These are phyloP conservation scores for Mormyrus proboscirostris DNA, from an alignment of 2,797 vertebrate genomes.

Conservation along the genomic window DNA sequence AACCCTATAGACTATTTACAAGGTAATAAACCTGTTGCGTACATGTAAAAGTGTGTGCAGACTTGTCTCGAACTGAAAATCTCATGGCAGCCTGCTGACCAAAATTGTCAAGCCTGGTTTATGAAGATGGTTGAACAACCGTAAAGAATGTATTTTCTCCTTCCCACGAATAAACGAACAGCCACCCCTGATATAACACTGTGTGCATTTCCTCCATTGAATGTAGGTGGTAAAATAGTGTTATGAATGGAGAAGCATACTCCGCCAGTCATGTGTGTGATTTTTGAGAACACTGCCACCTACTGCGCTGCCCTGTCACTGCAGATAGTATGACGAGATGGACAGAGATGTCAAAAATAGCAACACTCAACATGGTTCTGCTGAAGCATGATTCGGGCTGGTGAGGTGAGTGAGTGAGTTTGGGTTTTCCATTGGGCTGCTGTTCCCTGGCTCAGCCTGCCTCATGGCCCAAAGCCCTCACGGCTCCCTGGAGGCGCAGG, in stretches of 20 bases:
- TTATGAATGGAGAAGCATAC: background rate
- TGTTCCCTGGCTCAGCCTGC: background rate
- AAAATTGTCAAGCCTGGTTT: background rate
- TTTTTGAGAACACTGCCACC: background rate
- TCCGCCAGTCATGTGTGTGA: background rate
- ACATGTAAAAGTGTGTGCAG: background rate
- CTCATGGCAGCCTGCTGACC: background rate
- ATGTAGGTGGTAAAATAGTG: background rate
- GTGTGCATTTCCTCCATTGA: background rate
- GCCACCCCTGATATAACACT: constrained; percentile 27
- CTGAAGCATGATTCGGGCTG: background rate
- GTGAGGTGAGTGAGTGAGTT: background rate
- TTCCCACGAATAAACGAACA: constrained; percentile 51
- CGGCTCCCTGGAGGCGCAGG: background rate
- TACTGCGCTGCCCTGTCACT: background rate
- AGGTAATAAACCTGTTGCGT: background rate
- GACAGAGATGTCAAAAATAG: background rate
- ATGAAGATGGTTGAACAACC: background rate
- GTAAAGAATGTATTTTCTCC: background rate
- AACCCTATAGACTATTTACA: background rate
- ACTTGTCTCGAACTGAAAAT: background rate
- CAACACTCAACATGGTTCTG: background rate
- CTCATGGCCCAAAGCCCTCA: background rate
- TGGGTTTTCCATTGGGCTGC: background rate
- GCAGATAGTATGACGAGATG: background rate